Conservation (phyloP, 2,888 invertebrate species). For the Agrilus mali region DNA sequence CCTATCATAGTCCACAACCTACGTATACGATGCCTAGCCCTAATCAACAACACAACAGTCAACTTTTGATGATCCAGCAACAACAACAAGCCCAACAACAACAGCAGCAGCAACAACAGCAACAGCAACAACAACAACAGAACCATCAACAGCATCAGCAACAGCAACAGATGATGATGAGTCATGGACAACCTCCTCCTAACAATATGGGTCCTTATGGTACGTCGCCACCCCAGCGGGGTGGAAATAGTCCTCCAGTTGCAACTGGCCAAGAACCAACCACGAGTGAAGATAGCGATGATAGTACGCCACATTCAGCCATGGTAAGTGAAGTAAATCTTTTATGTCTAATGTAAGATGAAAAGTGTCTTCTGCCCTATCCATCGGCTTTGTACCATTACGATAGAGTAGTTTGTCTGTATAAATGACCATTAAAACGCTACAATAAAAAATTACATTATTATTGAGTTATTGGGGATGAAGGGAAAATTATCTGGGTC, state of each 20-base stretch:
- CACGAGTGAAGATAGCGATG: conserved; percentile 81
- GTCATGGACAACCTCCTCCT: conserved; percentile 32
- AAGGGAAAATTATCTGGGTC: too few relatives aligned
- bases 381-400: too few relatives aligned
- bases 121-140: conserved; percentile 18
- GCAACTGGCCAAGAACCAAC: conserved; percentile 46
- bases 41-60: conserved; percentile 26
- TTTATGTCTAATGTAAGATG: too few relatives aligned
- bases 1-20: conserved; percentile 30
- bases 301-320: conserved; percentile 58
- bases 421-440: too few relatives aligned
- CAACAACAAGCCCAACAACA: conserved; percentile 26
- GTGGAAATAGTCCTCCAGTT: conserved; percentile 46
- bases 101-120: conserved; percentile 25
- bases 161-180: conserved; percentile 34
- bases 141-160: conserved; percentile 27
- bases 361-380: too few relatives aligned
- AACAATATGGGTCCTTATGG: conserved; percentile 33
- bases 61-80: conserved; percentile 29
- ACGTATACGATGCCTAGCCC: conserved; percentile 28
- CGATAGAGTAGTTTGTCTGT: too few relatives aligned
- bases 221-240: conserved; percentile 46
- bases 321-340: too few relatives aligned
- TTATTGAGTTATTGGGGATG: too few relatives aligned
- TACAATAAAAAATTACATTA: too few relatives aligned